phyloP scores from a whole-genome alignment of 2,888 invertebrate genomes.

The Xylota sylvarum region DNA sequence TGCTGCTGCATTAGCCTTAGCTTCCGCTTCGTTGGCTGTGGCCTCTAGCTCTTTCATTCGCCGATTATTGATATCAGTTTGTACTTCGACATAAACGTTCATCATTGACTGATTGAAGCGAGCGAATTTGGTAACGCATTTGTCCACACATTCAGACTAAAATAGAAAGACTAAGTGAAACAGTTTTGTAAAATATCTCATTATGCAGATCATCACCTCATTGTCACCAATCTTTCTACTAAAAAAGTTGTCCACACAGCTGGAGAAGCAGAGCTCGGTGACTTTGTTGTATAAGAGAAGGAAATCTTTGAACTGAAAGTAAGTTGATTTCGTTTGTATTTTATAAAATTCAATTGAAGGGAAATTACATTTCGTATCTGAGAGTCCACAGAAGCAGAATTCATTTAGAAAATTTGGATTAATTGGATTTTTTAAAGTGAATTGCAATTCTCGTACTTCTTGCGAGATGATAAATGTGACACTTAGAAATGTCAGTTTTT shows the following conservation, averaged over 20 bases:
- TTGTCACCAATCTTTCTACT: slow-evolving; percentile 80
- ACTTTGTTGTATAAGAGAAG: slow-evolving; percentile 84
- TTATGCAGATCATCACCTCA: slow-evolving; percentile 79
- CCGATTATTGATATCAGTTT: slow-evolving; percentile 82
- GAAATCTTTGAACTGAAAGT: slow-evolving; percentile 83
- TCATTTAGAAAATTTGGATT: slow-evolving; percentile 30
- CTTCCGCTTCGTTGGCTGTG: slow-evolving; percentile 78
- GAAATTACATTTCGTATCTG: slow-evolving; percentile 61
- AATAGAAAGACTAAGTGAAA: slow-evolving; percentile 21
- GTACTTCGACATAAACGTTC: slow-evolving; percentile 84
- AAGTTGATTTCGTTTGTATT: slow-evolving; percentile 16
- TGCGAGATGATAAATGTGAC: slow-evolving; percentile 39
- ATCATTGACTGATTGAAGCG: slow-evolving; percentile 84
- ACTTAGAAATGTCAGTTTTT: slow-evolving; percentile 5
- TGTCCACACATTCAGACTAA: slow-evolving; percentile 82
- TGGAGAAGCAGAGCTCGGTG: slow-evolving; percentile 83
- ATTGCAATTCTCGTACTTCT: background rate
- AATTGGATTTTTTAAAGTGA: background rate
- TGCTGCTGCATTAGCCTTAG: slow-evolving; percentile 70
- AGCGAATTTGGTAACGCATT: slow-evolving; percentile 84
- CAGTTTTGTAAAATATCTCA: slow-evolving; percentile 1
- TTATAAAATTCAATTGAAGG: background rate
- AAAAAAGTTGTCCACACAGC: slow-evolving; percentile 83
- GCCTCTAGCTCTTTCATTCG: slow-evolving; percentile 82
- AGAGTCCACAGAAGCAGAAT: slow-evolving; percentile 47